These are phyloP conservation scores for Coryphaenoides rupestris DNA, from an alignment of 2,113 vertebrate species.

Conservation along the genomic window DNA sequence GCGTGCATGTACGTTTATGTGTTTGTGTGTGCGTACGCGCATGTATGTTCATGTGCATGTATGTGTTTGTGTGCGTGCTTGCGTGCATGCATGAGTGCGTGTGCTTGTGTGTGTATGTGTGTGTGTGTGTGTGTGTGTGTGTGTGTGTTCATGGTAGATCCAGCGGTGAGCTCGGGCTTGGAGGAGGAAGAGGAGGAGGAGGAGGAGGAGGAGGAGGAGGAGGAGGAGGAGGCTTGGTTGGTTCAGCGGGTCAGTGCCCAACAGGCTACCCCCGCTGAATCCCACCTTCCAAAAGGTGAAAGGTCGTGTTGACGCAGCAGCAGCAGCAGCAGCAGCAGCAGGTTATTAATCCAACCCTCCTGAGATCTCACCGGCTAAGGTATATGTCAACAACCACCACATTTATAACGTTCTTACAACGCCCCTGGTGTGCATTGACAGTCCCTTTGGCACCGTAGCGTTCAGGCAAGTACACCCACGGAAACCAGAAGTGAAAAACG, in stretches of 20 bases:
- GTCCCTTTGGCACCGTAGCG: not conserved
- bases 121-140: too few relatives aligned
- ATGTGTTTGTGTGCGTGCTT: too few relatives aligned
- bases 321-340: conserved; percentile 54
- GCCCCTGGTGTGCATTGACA: not conserved
- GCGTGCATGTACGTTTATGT: not conserved
- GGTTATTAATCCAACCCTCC: not conserved
- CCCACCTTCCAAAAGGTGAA: conserved; percentile 10
- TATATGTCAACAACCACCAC: not conserved
- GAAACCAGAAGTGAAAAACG: conserved; percentile 47
- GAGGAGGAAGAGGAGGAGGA: too few relatives aligned
- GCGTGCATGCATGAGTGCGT: too few relatives aligned
- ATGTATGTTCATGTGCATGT: not conserved
- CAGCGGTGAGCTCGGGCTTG: too few relatives aligned
- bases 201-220: not conserved
- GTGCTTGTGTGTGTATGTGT: too few relatives aligned
- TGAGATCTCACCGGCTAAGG: conserved; percentile 1
- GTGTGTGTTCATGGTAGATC: too few relatives aligned
- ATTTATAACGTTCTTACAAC: not conserved
- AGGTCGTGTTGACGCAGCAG: conserved; percentile 43
- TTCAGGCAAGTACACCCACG: not conserved
- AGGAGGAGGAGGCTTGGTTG: not conserved
- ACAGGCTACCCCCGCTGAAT: conserved; percentile 6
- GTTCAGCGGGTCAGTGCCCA: not conserved
- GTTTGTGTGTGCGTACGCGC: not conserved